Percentiles rank a stretch among this genome's conserved stretches.
Conservation (phyloP, 2,797 vertebrate species). For the Nyctalus aviator region DNA sequence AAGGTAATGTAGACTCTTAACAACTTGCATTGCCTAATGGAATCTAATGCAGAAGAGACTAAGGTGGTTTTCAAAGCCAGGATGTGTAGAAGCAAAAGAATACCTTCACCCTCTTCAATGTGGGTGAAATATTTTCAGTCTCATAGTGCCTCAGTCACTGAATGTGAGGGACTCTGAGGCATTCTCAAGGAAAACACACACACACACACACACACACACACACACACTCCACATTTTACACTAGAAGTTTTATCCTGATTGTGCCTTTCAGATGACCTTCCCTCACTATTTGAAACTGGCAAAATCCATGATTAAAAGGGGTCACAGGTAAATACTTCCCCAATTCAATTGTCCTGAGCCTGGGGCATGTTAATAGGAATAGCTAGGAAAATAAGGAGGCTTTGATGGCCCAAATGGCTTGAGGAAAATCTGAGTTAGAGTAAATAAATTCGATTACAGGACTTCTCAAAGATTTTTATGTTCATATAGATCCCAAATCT, state of each 20-base stretch:
- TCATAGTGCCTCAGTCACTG: neutral
- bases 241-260: neutral
- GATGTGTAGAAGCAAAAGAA: neutral
- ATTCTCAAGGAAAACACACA: neutral
- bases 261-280: neutral
- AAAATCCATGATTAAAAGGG: neutral
- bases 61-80: neutral
- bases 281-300: neutral
- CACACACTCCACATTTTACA: neutral
- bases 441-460: neutral
- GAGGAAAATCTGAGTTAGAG: conserved; percentile 7
- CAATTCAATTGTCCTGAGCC: neutral
- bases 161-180: neutral
- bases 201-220: too few relatives aligned
- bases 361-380: neutral
- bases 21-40: neutral
- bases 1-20: neutral
- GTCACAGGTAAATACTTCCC: neutral
- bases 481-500: neutral
- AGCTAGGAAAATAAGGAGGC: neutral
- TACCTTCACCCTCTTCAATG: neutral
- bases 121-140: neutral
- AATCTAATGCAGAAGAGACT: neutral
- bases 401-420: neutral
- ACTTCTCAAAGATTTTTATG: neutral